phyloP scores from a whole-genome alignment of 2,888 invertebrate species.

The Notocelia uddmanniana region DNA sequence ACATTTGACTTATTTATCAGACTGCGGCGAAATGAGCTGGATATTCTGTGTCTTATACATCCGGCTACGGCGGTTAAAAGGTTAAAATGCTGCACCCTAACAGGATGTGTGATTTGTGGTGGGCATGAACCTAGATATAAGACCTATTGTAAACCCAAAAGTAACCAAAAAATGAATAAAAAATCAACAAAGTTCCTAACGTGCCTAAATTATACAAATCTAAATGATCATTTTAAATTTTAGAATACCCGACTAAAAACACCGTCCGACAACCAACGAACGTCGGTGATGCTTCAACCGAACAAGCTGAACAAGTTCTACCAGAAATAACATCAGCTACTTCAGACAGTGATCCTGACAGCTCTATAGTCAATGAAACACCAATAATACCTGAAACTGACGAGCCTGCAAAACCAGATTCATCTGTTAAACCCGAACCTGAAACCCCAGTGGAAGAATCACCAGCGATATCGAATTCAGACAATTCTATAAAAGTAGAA shows the following conservation, averaged over 20 bases:
- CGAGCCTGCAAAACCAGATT: not conserved
- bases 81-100: too few relatives aligned
- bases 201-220: not conserved
- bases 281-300: constrained; percentile 2
- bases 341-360: not conserved
- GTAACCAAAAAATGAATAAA: too few relatives aligned
- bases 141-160: too few relatives aligned
- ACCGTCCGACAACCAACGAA: constrained; percentile 71
- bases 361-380: constrained; percentile 5
- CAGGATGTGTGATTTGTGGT: too few relatives aligned
- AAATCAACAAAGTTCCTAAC: not conserved
- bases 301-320: not conserved
- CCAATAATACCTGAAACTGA: not conserved
- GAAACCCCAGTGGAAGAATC: not conserved
- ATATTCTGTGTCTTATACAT: too few relatives aligned
- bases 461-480: not conserved
- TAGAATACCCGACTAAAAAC: constrained; percentile 65
- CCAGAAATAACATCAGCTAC: constrained; percentile 9
- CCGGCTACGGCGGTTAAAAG: too few relatives aligned
- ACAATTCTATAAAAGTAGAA: not conserved
- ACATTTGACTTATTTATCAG: too few relatives aligned
- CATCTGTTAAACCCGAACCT: not conserved
- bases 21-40: too few relatives aligned
- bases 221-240: constrained; percentile 45
- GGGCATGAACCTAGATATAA: too few relatives aligned